Conservation (phyloP, 2,888 invertebrate species). For the Eristalis intricaria region DNA sequence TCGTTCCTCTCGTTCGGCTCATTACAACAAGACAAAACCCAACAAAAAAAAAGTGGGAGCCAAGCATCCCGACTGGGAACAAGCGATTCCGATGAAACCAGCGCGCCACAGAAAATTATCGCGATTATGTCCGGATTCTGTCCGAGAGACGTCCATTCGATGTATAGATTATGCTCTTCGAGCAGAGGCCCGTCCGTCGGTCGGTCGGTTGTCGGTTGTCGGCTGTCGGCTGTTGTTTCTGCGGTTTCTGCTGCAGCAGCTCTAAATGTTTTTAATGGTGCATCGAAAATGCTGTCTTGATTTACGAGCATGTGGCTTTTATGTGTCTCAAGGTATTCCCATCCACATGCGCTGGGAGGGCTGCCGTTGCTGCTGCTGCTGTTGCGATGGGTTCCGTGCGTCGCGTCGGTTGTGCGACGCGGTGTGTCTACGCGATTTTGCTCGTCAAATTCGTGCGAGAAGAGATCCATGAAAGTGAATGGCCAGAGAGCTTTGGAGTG, state of each 20-base stretch:
- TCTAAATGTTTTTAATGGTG: slow-evolving; percentile 67
- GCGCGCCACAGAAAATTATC: slow-evolving; percentile 59
- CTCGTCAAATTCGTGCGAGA: slow-evolving; percentile 61
- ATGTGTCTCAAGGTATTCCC: slow-evolving; percentile 55
- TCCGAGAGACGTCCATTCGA: slow-evolving; percentile 59
- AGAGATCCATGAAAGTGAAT: slow-evolving; percentile 62
- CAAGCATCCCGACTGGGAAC: not conserved
- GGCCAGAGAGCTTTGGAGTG: not conserved
- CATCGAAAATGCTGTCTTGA: slow-evolving; percentile 66
- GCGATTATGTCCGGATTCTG: slow-evolving; percentile 69
- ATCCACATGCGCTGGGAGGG: slow-evolving; percentile 1
- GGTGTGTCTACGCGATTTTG: slow-evolving; percentile 48
- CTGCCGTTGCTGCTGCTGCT: not conserved
- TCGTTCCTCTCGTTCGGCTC: not conserved
- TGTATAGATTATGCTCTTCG: slow-evolving; percentile 55
- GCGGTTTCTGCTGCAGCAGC: slow-evolving; percentile 39
- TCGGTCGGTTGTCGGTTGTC: not conserved
- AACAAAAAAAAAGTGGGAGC: slow-evolving; percentile 4
- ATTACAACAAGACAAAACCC: not conserved
- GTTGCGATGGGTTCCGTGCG: too few relatives aligned
- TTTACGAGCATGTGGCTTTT: slow-evolving; percentile 69
- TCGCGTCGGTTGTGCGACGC: slow-evolving; percentile 17
- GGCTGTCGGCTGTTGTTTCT: not conserved
- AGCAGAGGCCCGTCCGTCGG: not conserved
- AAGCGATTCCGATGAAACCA: slow-evolving; percentile 63